Base-by-base conservation (phyloP, 1,140 invertebrate species). In the Protaetia brevitarsis region DNA sequence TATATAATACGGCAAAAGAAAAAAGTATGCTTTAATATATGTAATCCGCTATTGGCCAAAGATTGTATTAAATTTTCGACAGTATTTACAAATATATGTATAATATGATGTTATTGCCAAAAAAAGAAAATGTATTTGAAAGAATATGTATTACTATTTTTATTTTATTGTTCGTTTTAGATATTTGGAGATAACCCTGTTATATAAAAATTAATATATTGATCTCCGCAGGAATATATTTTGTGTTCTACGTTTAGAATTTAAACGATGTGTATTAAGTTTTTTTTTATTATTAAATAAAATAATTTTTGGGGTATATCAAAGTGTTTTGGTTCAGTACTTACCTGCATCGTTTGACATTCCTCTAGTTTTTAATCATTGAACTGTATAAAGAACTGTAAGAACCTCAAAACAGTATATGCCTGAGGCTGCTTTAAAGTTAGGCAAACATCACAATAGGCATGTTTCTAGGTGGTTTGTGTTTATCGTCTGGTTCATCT, bases 11-110 rank as follows among this genome's bases (percentile, higher is more conserved):
- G 16, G 16, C 7, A 34, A 59, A 59, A 29, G 13, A 29, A 59
- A n/a, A n/a, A n/a, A n/a, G n/a, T n/a, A 59, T 28, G 57, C 26
- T 31, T 59, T 59, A 59, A 59, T 29, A 31, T 28, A 59, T 29
- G 29, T 31, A 31, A 59, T 27, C 57, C 30, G 57, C 57, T 59
- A 29, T 59, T 59, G 57, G 57, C 57, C 57, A 59, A 59, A 59
- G 57, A 59, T 59, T 59, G 23, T 19, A 59, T 59, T 31, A 59
- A 28, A 59, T 59, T 59, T 59, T 59, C 26, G 57, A 59, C 57
- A 59, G 57, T 27, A 59, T 59, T 59, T 59, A 31, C 57, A 59
- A 59, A 29, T 51, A 51, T 51, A 51, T 51, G 13, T 19, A 51
- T 51, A 51, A 23, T 51, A 51, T 51, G 41, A 51, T 45, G 16